phyloP scores from a whole-genome alignment of 2,888 invertebrate genomes.

The Gymnoscelis rufifasciata region DNA sequence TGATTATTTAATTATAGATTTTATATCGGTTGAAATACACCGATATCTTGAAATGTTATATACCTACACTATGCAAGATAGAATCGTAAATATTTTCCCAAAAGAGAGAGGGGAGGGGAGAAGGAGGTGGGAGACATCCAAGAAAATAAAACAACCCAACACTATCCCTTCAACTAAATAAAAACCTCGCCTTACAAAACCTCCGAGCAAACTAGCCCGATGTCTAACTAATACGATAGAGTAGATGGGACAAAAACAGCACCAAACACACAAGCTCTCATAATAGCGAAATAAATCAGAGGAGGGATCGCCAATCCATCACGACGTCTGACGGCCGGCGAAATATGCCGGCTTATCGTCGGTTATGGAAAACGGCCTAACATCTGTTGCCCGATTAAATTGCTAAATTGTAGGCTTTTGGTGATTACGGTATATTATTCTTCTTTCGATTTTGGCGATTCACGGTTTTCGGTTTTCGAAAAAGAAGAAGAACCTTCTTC shows the following conservation, averaged over 20 bases:
- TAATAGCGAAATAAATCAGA: constrained; percentile 52
- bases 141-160: too few relatives aligned
- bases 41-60: too few relatives aligned
- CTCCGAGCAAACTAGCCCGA: constrained; percentile 5
- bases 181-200: constrained; percentile 2
- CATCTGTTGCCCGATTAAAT: constrained; percentile 25
- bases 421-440: background rate
- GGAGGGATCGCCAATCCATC: constrained; percentile 47
- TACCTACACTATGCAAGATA: too few relatives aligned
- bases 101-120: too few relatives aligned
- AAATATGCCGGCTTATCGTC: constrained; percentile 45
- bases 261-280: constrained; percentile 26
- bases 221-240: constrained; percentile 13
- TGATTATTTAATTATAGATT: too few relatives aligned
- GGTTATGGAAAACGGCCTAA: constrained; percentile 35
- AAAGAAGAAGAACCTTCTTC: too few relatives aligned
- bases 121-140: too few relatives aligned
- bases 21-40: too few relatives aligned
- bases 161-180: too few relatives aligned
- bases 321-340: constrained; percentile 33
- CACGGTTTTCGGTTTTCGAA: too few relatives aligned
- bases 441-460: background rate
- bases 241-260: constrained; percentile 22
- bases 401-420: constrained; percentile 10
- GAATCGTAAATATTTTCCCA: too few relatives aligned